phyloP scores from a whole-genome alignment of 2,113 vertebrate species.

The Catharus minimus region DNA sequence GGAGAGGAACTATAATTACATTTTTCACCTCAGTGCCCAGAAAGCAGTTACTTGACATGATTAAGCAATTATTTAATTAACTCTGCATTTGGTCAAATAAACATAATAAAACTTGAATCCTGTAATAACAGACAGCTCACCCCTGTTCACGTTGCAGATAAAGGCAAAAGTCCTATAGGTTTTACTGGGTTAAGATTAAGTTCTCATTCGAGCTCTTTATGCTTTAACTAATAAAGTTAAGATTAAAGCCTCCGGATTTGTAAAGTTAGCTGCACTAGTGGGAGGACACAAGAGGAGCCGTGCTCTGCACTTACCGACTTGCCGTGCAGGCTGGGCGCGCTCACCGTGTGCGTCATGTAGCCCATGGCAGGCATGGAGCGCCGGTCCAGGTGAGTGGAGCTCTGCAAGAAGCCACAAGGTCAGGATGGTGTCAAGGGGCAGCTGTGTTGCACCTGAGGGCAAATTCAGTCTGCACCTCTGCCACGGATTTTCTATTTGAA shows the following conservation, averaged over 20 bases:
- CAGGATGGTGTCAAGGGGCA: not conserved
- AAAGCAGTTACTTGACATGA: constrained; percentile 54
- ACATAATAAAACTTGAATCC: constrained; percentile 8
- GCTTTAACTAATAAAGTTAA: not conserved
- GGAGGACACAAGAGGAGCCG: not conserved
- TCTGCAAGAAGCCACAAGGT: constrained; percentile 71
- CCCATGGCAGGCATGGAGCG: constrained; percentile 94
- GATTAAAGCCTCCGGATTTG: not conserved
- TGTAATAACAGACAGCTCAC: constrained; percentile 27
- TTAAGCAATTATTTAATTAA: constrained; percentile 57
- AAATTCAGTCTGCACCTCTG: not conserved
- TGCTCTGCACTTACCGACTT: constrained; percentile 87
- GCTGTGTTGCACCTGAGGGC: not conserved
- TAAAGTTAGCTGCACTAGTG: not conserved
- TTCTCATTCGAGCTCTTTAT: not conserved
- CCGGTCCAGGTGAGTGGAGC: constrained; percentile 83
- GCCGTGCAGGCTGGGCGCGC: constrained; percentile 94
- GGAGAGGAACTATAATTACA: constrained; percentile 58
- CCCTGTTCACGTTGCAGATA: not conserved
- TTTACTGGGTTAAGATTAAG: not conserved
- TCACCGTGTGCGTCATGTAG: constrained; percentile 98
- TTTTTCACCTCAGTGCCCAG: constrained; percentile 63
- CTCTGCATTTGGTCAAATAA: constrained; percentile 48
- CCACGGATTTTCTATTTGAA: not conserved
- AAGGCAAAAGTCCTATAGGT: not conserved